phyloP scores from a whole-genome alignment of 1,140 invertebrate genomes.

The Dendroctonus ponderosae region DNA sequence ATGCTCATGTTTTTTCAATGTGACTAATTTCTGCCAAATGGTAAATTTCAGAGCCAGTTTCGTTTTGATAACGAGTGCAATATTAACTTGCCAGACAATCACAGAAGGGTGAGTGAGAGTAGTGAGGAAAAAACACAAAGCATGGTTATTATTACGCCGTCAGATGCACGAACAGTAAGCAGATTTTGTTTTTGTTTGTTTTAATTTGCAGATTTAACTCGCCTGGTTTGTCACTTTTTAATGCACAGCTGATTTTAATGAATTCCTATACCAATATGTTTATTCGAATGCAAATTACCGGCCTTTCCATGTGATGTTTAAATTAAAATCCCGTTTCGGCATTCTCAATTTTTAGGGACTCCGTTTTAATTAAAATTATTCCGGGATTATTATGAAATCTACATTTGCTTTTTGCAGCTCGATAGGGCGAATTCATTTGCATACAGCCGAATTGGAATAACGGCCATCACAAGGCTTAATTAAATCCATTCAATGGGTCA shows the following conservation, averaged over 20 bases:
- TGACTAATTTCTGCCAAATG: no score
- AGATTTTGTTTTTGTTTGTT: constrained; percentile 53
- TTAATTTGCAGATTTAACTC: constrained; percentile 27
- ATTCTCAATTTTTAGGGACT: background rate
- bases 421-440: constrained; percentile 7
- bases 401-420: constrained; percentile 8
- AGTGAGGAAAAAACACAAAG: constrained; percentile 47
- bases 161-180: constrained; percentile 58
- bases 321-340: no score
- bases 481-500: background rate
- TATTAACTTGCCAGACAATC: constrained; percentile 90
- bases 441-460: constrained; percentile 1
- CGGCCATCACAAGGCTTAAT: background rate
- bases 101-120: constrained; percentile 85
- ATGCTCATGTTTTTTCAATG: no score
- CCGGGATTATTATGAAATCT: constrained; percentile 3
- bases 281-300: no score
- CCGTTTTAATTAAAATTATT: constrained; percentile 13
- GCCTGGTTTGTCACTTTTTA: no score
- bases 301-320: no score
- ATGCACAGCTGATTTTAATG: no score
- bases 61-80: constrained; percentile 98
- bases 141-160: constrained; percentile 45
- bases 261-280: no score
- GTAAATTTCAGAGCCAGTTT: constrained; percentile 93